Evolutionary conservation across 1,140 invertebrate genomes (phyloP), one percentile per base, ranked within the genome.

Genomic region (Rhagoletis zephyria): DNA sequence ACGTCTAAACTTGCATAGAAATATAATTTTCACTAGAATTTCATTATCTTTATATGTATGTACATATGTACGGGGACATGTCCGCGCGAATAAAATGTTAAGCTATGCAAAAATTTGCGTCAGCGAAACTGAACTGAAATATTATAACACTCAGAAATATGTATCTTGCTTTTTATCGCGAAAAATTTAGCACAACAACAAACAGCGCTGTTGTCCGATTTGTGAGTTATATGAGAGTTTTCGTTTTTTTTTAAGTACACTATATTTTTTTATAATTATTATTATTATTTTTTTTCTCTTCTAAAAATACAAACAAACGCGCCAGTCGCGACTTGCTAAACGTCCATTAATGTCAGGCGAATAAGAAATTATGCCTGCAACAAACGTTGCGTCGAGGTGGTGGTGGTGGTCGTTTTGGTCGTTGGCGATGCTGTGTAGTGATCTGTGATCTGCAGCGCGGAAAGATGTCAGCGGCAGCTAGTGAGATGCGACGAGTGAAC

Each of bases 361-460:
- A 74, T 45, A 74, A 48, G 12, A 48, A 74, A 74, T 74, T 74
- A 45, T 74, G 67, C 67, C 67, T 74, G 67, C 67, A 74, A 74
- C 42, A 74, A 67, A 74, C 42, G 42, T 74, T 14, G 12, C 30
- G 1, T 30, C 30, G 30, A 30, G 30, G 30, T 30, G 30, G 30
- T 30, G 65, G 12, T 60, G 12, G 30, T 30, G 0, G 30, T 30
- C 0, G 30, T 30, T 30, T 30, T 56, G 5, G 51, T 56, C 51
- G 51, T 56, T 56, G 51, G 51, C 51, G 61, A 16, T 14, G 10
- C 10, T 63, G 16, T 48, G 42, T 74, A 74, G 67, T 74, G 40
- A 48, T 74, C 67, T 48, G 65, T 67, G 59, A 42, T 10, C 40
- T 48, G 42, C 40, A 12, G 12, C 61, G 61, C 10, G 12, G 4